phyloP scores from a whole-genome alignment of 2,113 vertebrate genomes.

The Muntiacus reevesi region DNA sequence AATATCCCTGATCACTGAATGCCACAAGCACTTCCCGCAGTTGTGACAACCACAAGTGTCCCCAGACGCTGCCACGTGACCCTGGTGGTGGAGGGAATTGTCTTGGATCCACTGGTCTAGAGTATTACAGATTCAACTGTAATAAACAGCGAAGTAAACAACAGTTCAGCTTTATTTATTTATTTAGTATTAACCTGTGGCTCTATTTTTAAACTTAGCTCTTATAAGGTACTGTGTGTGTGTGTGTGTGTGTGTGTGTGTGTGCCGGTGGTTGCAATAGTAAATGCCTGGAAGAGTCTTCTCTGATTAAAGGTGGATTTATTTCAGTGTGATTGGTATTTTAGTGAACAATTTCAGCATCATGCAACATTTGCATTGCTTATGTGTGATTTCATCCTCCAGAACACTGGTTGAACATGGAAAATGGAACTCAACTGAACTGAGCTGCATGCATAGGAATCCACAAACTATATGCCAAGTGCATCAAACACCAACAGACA shows the following conservation, averaged over 20 bases:
- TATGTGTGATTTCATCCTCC: background rate
- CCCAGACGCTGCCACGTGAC: background rate
- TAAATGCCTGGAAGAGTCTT: background rate
- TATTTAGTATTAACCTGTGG: background rate
- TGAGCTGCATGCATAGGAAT: background rate
- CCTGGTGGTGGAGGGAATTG: background rate
- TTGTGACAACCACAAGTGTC: background rate
- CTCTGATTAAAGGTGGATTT: background rate
- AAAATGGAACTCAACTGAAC: background rate
- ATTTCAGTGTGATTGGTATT: background rate
- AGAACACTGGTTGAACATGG: background rate
- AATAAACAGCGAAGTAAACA: background rate
- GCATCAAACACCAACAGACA: too few relatives aligned
- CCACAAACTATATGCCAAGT: background rate
- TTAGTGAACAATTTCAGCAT: background rate
- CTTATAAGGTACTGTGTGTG: background rate
- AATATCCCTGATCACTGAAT: background rate
- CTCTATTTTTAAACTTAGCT: constrained; percentile 9
- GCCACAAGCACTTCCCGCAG: background rate
- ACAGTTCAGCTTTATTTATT: background rate
- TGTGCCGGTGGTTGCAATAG: background rate
- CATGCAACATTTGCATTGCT: background rate
- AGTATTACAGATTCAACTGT: background rate
- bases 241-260: background rate
- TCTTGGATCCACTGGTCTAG: background rate